Evolutionary conservation across 1,140 invertebrate genomes (phyloP).

Genomic region (Aethina tumida): DNA sequence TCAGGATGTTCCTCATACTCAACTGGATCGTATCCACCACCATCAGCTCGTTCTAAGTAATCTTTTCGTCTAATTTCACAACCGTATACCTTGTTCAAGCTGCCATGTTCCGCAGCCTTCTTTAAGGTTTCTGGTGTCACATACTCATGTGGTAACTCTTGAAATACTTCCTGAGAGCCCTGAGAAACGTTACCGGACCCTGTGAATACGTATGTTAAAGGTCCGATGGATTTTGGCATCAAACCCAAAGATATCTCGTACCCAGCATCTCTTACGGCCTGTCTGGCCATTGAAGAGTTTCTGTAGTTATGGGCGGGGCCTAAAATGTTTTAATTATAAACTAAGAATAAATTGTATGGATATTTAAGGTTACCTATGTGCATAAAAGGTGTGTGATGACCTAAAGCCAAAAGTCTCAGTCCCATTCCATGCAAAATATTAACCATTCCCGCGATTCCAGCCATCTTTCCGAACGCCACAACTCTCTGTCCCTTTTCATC

Average conservation of each 20-base stretch:
- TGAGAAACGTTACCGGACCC: constrained; percentile 80
- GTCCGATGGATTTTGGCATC: constrained; percentile 97
- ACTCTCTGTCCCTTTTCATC: constrained; percentile 85
- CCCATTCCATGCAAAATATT: constrained; percentile 97
- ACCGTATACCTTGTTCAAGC: constrained; percentile 78
- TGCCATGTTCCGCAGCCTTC: constrained; percentile 94
- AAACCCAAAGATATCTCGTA: constrained; percentile 96
- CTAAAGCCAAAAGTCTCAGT: constrained; percentile 83
- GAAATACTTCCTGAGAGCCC: constrained; percentile 96
- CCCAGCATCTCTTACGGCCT: constrained; percentile 93
- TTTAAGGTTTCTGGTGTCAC: constrained; percentile 88
- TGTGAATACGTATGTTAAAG: constrained; percentile 96
- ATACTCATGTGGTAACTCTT: constrained; percentile 95
- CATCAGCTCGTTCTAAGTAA: constrained; percentile 86
- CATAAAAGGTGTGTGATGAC: constrained; percentile 99
- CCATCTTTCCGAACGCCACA: constrained; percentile 98
- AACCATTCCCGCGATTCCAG: constrained; percentile 96
- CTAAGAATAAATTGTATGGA: too few relatives aligned
- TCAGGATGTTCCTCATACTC: constrained; percentile 93
- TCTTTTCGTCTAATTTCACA: constrained; percentile 89
- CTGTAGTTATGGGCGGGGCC: constrained; percentile 96
- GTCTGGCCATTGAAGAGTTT: constrained; percentile 93
- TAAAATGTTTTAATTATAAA: too few relatives aligned
- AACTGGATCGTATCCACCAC: constrained; percentile 77
- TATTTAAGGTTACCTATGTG: constrained; percentile 86